Conservation (phyloP, 1,140 invertebrate species). For the Ladona fulva region DNA sequence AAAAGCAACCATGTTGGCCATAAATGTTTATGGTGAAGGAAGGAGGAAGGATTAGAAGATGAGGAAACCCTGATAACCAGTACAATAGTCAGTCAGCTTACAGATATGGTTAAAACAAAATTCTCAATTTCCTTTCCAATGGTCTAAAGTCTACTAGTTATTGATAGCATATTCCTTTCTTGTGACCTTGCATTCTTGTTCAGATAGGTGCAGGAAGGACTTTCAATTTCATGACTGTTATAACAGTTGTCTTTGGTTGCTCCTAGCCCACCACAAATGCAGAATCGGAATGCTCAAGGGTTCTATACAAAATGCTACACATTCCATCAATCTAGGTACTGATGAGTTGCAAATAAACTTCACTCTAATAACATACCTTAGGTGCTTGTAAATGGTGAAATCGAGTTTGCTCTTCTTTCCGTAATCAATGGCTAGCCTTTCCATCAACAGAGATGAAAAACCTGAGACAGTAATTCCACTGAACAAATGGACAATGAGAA, state of each 20-base stretch:
- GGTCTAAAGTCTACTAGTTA: constrained; percentile 88
- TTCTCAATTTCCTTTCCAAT: constrained; percentile 84
- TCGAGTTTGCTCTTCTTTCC: constrained; percentile 84
- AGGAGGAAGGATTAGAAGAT: constrained; percentile 82
- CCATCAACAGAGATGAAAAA: constrained; percentile 75
- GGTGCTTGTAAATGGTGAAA: constrained; percentile 85
- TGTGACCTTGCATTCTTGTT: too few relatives aligned
- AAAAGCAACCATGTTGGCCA: constrained; percentile 87
- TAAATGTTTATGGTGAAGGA: constrained; percentile 79
- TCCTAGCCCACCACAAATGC: too few relatives aligned
- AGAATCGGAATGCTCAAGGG: too few relatives aligned
- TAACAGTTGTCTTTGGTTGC: too few relatives aligned
- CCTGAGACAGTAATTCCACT: constrained; percentile 85
- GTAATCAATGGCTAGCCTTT: too few relatives aligned
- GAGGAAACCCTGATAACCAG: constrained; percentile 76
- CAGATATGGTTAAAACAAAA: constrained; percentile 66
- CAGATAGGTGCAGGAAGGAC: too few relatives aligned
- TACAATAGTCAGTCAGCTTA: constrained; percentile 78
- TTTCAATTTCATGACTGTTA: too few relatives aligned
- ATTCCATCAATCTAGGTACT: too few relatives aligned
- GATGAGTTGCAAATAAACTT: too few relatives aligned
- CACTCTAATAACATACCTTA: constrained; percentile 53
- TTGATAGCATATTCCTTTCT: constrained; percentile 84
- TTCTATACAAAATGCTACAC: too few relatives aligned
- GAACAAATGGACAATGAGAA: constrained; percentile 84